phyloP scores from a whole-genome alignment of 2,888 invertebrate species.

The Lepetodrilus schrolli region DNA sequence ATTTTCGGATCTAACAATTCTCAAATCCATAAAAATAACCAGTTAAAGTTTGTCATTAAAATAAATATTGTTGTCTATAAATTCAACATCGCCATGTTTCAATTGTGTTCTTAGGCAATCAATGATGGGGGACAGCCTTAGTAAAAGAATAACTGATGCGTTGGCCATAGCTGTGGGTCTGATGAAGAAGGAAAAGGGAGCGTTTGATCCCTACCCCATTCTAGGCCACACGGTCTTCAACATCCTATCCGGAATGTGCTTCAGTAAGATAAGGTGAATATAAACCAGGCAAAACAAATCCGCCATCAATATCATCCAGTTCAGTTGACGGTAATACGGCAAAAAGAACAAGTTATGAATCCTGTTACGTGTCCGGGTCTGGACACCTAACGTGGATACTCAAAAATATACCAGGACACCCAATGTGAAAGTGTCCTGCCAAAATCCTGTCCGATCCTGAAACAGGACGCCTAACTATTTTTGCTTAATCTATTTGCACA shows the following conservation, averaged over 20 bases:
- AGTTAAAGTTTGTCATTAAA: background rate
- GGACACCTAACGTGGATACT: too few species aligned
- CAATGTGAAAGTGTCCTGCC: too few species aligned
- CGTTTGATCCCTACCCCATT: slow-evolving; percentile 17
- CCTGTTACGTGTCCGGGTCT: too few species aligned
- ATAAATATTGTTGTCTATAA: background rate
- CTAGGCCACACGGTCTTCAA: background rate
- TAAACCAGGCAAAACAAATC: too few species aligned
- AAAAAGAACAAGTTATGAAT: too few species aligned
- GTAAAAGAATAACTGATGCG: background rate
- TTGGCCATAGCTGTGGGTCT: background rate
- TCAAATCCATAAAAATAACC: background rate
- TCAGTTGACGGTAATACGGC: too few species aligned
- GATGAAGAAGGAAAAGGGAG: slow-evolving; percentile 1
- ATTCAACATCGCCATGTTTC: background rate
- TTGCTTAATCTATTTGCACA: too few species aligned
- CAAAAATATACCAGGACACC: too few species aligned
- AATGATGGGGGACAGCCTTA: background rate
- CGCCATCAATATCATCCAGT: too few species aligned
- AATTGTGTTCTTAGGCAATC: background rate
- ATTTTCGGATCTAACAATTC: background rate
- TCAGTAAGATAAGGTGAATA: background rate
- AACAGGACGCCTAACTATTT: too few species aligned
- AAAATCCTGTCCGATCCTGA: too few species aligned
- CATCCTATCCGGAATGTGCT: slow-evolving; percentile 13